A percentile compares a stretch with the other conserved stretches of the same genome.
Evolutionary conservation across 2,113 vertebrate genomes (phyloP).

Genomic region (Antigone vipio): DNA sequence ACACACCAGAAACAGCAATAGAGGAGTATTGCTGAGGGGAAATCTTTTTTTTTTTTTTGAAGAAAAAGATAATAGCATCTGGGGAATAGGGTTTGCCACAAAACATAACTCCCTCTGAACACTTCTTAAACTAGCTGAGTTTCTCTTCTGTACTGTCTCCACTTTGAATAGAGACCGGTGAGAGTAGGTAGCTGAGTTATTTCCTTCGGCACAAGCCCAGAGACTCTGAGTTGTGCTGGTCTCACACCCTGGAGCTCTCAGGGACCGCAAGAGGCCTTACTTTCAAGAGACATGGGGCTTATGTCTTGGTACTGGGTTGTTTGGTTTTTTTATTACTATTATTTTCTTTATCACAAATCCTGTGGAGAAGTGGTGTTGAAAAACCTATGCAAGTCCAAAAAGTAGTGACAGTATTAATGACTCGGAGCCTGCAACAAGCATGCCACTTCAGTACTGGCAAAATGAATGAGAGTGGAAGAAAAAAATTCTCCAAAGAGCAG

Average conservation of each 20-base stretch:
- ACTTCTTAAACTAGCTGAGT: not conserved
- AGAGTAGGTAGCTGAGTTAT: not conserved
- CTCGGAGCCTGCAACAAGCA: not conserved
- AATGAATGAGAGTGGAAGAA: not conserved
- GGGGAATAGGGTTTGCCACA: not conserved
- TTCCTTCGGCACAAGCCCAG: not conserved
- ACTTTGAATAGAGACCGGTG: not conserved
- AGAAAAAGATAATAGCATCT: not conserved
- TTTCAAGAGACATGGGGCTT: not conserved
- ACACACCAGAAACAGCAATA: not conserved
- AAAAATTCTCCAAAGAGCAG: not conserved
- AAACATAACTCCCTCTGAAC: not conserved
- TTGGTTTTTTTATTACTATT: not conserved
- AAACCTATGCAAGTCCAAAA: not conserved
- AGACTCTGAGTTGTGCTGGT: not conserved
- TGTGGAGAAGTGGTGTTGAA: not conserved
- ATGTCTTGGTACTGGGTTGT: not conserved
- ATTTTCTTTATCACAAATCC: not conserved
- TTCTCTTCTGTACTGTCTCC: not conserved
- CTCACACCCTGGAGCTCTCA: not conserved
- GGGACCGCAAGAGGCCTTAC: not conserved
- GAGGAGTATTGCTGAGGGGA: not conserved
- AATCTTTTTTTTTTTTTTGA: not conserved
- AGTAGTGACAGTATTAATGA: not conserved
- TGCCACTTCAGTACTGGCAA: not conserved